Evolutionary conservation across 1,140 invertebrate genomes (phyloP).

Genomic region (Anoplolepis gracilipes): DNA sequence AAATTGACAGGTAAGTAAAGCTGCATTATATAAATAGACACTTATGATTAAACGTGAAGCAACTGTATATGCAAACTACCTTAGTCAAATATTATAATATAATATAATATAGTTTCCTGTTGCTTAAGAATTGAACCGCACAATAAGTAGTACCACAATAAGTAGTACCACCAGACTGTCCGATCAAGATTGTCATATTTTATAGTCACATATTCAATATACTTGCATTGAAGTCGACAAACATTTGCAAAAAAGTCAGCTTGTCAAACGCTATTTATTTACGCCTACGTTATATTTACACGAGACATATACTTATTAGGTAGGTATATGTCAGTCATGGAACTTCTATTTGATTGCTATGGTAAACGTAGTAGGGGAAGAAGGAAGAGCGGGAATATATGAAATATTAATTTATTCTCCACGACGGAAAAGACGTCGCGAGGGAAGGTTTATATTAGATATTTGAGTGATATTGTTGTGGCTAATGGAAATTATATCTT

Average conservation of each 20-base stretch:
- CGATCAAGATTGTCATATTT: neutral
- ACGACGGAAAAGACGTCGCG: no score
- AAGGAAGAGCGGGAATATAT: neutral
- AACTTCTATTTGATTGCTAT: neutral
- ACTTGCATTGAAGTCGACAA: neutral
- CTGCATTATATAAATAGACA: neutral
- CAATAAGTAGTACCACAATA: no score
- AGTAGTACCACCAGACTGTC: neutral
- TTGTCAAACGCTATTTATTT: neutral
- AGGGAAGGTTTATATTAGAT: no score
- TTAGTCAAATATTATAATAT: neutral
- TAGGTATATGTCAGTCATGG: neutral
- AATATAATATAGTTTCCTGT: neutral
- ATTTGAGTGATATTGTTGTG: neutral
- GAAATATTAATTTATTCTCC: no score
- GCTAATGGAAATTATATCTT: neutral
- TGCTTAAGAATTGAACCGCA: neutral
- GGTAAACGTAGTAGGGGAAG: neutral
- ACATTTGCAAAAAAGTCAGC: neutral
- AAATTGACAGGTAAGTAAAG: conserved; percentile 26
- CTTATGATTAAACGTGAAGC: no score
- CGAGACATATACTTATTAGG: neutral
- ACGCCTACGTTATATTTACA: neutral
- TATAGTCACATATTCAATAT: neutral
- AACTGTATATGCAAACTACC: neutral